A percentile compares a stretch with the other conserved stretches of the same genome.
These are phyloP conservation scores for Clistopyga incitator DNA, from an alignment of 2,888 invertebrate species.

Conservation along the genomic window DNA sequence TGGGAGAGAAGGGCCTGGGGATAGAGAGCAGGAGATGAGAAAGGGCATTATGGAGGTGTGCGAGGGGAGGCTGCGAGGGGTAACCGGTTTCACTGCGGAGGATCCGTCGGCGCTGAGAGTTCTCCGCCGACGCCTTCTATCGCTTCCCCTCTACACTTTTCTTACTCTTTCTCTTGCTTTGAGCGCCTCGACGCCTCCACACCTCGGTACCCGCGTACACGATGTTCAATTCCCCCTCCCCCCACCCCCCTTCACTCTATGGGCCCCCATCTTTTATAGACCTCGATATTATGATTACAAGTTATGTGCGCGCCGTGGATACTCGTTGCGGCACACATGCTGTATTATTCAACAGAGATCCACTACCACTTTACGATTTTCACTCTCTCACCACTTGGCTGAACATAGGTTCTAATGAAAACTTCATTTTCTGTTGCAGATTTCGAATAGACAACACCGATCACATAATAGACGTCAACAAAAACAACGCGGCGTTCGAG, in stretches of 20 bases:
- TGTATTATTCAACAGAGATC: not conserved
- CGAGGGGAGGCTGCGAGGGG: slow-evolving; percentile 50
- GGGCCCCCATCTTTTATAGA: slow-evolving; percentile 10
- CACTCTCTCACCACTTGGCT: not conserved
- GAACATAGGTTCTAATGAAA: not conserved
- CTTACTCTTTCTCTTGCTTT: slow-evolving; percentile 61
- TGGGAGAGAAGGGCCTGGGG: slow-evolving; percentile 58
- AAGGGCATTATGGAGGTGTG: slow-evolving; percentile 31
- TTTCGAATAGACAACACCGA: slow-evolving; percentile 99
- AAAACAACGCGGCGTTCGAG: slow-evolving; percentile 96
- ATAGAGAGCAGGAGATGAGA: slow-evolving; percentile 58
- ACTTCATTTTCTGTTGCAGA: slow-evolving; percentile 84
- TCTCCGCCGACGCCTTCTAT: slow-evolving; percentile 70
- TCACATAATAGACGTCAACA: slow-evolving; percentile 98
- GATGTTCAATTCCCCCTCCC: slow-evolving; percentile 19
- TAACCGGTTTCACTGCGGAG: slow-evolving; percentile 70
- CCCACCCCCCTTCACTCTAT: slow-evolving; percentile 24
- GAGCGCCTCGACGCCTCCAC: slow-evolving; percentile 72
- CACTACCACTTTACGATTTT: not conserved
- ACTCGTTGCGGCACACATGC: not conserved
- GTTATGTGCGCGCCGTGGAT: not conserved
- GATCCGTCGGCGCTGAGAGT: slow-evolving; percentile 59
- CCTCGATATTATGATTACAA: slow-evolving; percentile 32
- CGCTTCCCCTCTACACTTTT: slow-evolving; percentile 61
- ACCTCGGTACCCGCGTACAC: slow-evolving; percentile 43